Base-by-base conservation (phyloP, 1,140 invertebrate genomes). In the Microplitis demolitor region DNA sequence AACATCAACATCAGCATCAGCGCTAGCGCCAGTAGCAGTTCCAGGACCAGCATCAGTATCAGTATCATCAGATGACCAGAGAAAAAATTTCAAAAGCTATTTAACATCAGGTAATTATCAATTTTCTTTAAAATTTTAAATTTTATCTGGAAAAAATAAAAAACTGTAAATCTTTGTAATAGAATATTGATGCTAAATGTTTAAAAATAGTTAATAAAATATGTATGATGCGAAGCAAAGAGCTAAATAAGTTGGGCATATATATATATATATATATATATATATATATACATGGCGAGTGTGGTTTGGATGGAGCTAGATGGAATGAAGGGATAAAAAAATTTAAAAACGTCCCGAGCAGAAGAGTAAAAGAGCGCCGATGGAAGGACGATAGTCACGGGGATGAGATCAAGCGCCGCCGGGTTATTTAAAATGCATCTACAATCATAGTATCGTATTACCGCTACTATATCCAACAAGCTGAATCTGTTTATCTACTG, bases 301-400 rank as follows among this genome's bases (percentile, higher is more conserved):
- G 63, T 50, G 63, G 63, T 66, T 66, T 66, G 63, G 37, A 51
- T 66, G 24, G 24, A 24, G 62, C 14, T 16, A 31, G 33, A 13
- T 66, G 63, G 67, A 13, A 54, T 37, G 24, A 68, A 4, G 50
- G 35, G 35, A 45, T 56, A 35, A 16, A 39, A 53, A 74, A 45
- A 62, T 14, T 50, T 34, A 34, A 53, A 54, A 71, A 16, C 34
- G 50, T 13, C 11, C 4, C 39, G 11, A 3, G 11, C 6, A 45
- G 39, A 45, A 45, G 39, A 37, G 33, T 8, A 14, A 66, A 72
- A 50, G 31, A 34, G 61, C 24, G 39, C 33, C 39, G 50, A 66
- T 69, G 51, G 74, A 74, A 69, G 62, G 61, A 69, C 74, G 82
- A 82, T 83, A 81, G 80, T 81, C 78, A 78, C 73, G 75, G 78